Evolutionary conservation across 1,140 invertebrate genomes (phyloP).

Genomic region (Heliconius hermathena): DNA sequence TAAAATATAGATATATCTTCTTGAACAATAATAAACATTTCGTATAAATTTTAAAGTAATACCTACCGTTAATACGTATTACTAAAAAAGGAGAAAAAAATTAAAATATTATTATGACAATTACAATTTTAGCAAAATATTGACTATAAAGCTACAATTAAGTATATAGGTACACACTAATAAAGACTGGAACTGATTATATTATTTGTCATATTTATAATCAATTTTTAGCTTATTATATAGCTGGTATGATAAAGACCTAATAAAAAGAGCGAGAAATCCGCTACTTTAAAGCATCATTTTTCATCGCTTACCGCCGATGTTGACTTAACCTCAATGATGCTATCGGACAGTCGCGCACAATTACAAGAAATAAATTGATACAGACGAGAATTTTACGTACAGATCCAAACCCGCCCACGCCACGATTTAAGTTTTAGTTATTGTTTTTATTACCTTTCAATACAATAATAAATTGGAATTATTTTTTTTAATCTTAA

Average conservation of each 20-base stretch:
- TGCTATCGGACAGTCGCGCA: constrained; percentile 51
- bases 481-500: too few relatives aligned
- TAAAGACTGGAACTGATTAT: constrained; percentile 4
- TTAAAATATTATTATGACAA: not conserved
- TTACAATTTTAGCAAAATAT: not conserved
- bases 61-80: not conserved
- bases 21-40: not conserved
- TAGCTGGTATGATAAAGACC: constrained; percentile 16
- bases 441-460: not conserved
- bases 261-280: constrained; percentile 64
- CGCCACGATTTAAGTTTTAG: not conserved
- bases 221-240: constrained; percentile 3
- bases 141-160: not conserved
- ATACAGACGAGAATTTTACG: constrained; percentile 31
- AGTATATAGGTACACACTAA: not conserved
- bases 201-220: constrained; percentile 8
- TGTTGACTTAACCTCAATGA: constrained; percentile 64
- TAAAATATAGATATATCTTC: not conserved
- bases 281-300: constrained; percentile 70
- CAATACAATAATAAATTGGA: not conserved
- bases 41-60: too few relatives aligned
- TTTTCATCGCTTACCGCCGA: constrained; percentile 67
- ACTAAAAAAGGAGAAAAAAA: not conserved
- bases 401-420: constrained; percentile 1
- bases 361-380: constrained; percentile 47